Base-by-base conservation (phyloP, 2,113 vertebrate species). In the Gymnarchus niloticus region DNA sequence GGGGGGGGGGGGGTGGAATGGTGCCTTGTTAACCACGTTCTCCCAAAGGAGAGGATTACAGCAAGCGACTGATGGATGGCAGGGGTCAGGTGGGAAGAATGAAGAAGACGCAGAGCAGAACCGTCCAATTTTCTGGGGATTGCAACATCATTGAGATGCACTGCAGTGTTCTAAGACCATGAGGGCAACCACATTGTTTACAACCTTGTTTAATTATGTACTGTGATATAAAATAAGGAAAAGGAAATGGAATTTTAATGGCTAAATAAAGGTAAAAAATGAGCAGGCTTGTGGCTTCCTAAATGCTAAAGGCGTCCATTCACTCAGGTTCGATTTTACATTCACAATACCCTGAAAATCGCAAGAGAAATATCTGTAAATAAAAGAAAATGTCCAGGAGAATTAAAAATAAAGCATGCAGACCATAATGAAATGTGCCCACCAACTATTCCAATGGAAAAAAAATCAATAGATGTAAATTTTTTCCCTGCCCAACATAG, bases 391-490 rank as follows among this genome's bases (percentile, higher is more conserved):
- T 37, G 28, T 41, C 3, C 2, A 59, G 59, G n/a, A 59, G 3
- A 44, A 19, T 8, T 37, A 81, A 28, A 83, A 14, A 44, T 41
- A 54, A 33, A 33, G 54, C 33, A 46, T 44, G 33, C 12, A 44
- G 9, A 12, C 7, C 56, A 46, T 83, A 57, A 83, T 56, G 54
- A 83, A 83, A 57, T 83, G 19, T 7, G 33, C n/a, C 52, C 56
- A 56, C 52, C 49, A 78, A 52, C 59, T 51, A 44, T n/a, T 37
- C 9, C 17, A 9, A n/a, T 19, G 9, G 52, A 59, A 83, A 54
- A n/a, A 78, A 56, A 78, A 85, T 85, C 84, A 56, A 78, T 85
- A n/a, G 23, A 61, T 10, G 57, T 41, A 78, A 56, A 69, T 51
- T 56, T 78, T 41, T 78, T 51, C 77, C 54, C 48, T 65, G 51